A percentile compares a stretch with the other conserved stretches of the same genome.
phyloP scores from a whole-genome alignment of 2,797 vertebrate species.

The Tauraco hartlaubi region DNA sequence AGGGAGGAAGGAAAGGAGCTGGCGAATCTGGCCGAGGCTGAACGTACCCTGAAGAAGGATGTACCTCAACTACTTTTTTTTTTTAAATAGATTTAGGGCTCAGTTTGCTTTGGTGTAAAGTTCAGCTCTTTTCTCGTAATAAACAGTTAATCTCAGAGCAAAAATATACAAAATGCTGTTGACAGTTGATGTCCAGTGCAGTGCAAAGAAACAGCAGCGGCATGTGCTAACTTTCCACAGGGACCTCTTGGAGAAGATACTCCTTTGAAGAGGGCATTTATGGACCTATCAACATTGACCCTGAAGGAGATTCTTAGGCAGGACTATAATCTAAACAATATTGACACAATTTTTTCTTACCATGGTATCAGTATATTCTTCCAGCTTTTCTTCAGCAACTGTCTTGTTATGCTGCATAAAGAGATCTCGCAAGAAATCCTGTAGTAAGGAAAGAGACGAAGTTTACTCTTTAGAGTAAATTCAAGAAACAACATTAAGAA shows the following conservation, averaged over 20 bases:
- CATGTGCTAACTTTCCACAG: not conserved
- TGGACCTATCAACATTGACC: not conserved
- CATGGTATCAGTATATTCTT: slow-evolving; percentile 93
- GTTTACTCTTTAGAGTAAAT: not conserved
- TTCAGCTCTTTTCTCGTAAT: not conserved
- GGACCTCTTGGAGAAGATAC: not conserved
- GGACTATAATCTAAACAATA: not conserved
- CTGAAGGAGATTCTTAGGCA: not conserved
- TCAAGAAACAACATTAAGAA: not conserved
- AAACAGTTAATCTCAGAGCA: not conserved
- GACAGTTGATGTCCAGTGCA: not conserved
- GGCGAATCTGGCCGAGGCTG: not conserved
- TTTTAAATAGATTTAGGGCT: not conserved
- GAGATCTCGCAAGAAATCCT: slow-evolving; percentile 94
- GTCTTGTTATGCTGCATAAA: slow-evolving; percentile 86
- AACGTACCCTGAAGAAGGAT: not conserved
- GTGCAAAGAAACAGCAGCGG: not conserved
- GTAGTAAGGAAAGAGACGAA: not conserved
- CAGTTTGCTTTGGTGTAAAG: not conserved
- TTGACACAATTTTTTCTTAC: slow-evolving; percentile 73
- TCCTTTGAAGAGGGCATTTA: not conserved
- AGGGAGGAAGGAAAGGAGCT: not conserved
- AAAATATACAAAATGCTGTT: not conserved
- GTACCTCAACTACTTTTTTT: not conserved
- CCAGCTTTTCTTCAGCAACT: slow-evolving; percentile 87